These are phyloP conservation scores for Hemitrygon akajei DNA, from an alignment of 2,797 vertebrate genomes.

Conservation along the genomic window DNA sequence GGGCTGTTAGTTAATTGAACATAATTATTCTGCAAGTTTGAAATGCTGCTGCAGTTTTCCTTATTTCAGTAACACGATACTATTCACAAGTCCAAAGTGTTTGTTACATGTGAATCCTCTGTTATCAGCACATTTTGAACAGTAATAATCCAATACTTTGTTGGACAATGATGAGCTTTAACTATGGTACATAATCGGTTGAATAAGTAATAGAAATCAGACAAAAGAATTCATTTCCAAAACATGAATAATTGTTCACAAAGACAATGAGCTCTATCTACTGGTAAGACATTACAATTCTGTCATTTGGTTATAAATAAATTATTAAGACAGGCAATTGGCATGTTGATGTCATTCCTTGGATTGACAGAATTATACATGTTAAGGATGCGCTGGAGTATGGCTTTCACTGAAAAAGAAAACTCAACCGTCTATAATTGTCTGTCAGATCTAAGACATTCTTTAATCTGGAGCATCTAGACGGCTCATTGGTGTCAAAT, in stretches of 20 bases:
- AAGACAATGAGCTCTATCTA: slow-evolving; percentile 45
- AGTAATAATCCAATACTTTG: slow-evolving; percentile 47
- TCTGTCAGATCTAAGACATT: slow-evolving; percentile 40
- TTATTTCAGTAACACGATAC: slow-evolving; percentile 51
- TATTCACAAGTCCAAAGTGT: slow-evolving; percentile 44
- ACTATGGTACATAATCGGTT: slow-evolving; percentile 47
- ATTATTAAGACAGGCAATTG: slow-evolving; percentile 50
- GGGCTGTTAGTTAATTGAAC: slow-evolving; percentile 57
- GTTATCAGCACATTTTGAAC: slow-evolving; percentile 42
- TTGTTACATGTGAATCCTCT: slow-evolving; percentile 50
- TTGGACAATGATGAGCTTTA: slow-evolving; percentile 51
- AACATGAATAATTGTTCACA: slow-evolving; percentile 45
- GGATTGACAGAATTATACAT: slow-evolving; percentile 49
- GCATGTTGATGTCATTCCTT: slow-evolving; percentile 45
- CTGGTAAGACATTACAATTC: slow-evolving; percentile 44
- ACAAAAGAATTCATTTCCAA: slow-evolving; percentile 47
- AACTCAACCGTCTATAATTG: slow-evolving; percentile 47
- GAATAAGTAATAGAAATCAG: slow-evolving; percentile 54
- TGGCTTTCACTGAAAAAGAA: slow-evolving; percentile 48
- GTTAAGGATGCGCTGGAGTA: slow-evolving; percentile 42
- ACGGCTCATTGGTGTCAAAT: slow-evolving; percentile 40
- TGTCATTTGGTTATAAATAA: slow-evolving; percentile 55
- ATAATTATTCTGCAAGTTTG: slow-evolving; percentile 53
- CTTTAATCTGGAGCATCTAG: slow-evolving; percentile 51
- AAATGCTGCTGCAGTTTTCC: slow-evolving; percentile 48